These are phyloP conservation scores for Drosophila paranaensis DNA, from an alignment of 2,888 invertebrate genomes.

Conservation along the genomic window DNA sequence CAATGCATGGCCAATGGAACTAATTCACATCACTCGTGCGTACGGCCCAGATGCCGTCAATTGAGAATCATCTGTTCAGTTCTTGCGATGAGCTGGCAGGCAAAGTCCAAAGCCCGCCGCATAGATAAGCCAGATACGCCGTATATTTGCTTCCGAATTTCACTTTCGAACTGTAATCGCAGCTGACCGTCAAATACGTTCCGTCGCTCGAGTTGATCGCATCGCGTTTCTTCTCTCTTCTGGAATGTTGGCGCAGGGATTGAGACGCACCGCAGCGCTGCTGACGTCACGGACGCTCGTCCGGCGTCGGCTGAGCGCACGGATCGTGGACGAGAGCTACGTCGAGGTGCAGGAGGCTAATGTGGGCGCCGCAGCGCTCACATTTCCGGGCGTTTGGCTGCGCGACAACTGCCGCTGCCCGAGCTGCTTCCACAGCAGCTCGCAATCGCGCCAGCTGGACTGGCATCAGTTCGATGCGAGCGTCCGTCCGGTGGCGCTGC, in stretches of 20 bases:
- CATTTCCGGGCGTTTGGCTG: conserved; percentile 89
- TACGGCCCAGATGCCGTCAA: background rate
- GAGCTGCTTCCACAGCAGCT: conserved; percentile 88
- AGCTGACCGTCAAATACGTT: conserved; percentile 16
- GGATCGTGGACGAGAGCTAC: conserved; percentile 66
- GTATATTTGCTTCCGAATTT: background rate
- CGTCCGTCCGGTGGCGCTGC: conserved; percentile 84
- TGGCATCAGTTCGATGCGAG: conserved; percentile 87
- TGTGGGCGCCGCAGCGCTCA: conserved; percentile 65
- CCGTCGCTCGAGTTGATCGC: conserved; percentile 13
- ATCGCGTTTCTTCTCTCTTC: background rate
- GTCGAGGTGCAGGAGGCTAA: conserved; percentile 61
- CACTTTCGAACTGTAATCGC: conserved; percentile 27
- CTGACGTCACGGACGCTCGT: background rate
- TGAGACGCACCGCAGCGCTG: conserved; percentile 20
- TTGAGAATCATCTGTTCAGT: background rate
- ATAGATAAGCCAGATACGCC: conserved; percentile 38
- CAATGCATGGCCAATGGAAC: background rate
- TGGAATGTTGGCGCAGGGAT: conserved; percentile 45
- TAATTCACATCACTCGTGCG: background rate
- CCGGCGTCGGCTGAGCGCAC: conserved; percentile 54
- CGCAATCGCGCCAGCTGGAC: conserved; percentile 88
- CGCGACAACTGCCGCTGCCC: conserved; percentile 91
- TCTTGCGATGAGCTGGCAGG: conserved; percentile 58
- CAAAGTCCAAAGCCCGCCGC: conserved; percentile 57